Conservation (phyloP, 2,113 vertebrate genomes). For the Podilymbus podiceps region DNA sequence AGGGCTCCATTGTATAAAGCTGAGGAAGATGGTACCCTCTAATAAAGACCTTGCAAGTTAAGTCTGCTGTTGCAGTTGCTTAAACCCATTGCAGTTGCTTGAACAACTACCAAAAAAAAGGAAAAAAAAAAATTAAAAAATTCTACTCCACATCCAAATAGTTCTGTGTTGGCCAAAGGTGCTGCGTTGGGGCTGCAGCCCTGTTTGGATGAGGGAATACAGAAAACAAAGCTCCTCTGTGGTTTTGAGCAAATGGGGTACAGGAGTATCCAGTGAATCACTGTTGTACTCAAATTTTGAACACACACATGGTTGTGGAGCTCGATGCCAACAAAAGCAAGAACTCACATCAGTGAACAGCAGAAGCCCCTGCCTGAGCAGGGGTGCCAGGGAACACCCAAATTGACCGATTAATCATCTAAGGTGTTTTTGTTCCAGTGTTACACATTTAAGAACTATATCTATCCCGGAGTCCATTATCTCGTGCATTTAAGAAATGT, state of each 20-base stretch:
- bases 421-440: conserved; percentile 18
- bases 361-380: background rate
- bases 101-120: conserved; percentile 4
- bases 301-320: background rate
- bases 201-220: conserved; percentile 14
- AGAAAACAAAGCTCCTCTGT: conserved; percentile 1
- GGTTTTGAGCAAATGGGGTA: conserved; percentile 20
- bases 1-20: conserved; percentile 92
- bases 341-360: conserved; percentile 1
- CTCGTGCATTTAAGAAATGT: conserved; percentile 9
- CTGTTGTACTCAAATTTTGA: background rate
- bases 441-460: background rate
- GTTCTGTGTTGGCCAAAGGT: conserved; percentile 50
- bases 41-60: conserved; percentile 9
- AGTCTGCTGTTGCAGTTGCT: conserved; percentile 51
- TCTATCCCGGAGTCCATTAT: background rate
- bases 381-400: background rate
- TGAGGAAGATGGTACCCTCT: background rate
- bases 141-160: background rate
- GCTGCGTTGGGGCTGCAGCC: conserved; percentile 37
- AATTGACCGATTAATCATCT: background rate
- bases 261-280: background rate
- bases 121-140: background rate
- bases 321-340: background rate
- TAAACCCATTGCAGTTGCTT: conserved; percentile 37